Conservation (phyloP, 2,113 vertebrate genomes). For the Syrrhaptes paradoxus region DNA sequence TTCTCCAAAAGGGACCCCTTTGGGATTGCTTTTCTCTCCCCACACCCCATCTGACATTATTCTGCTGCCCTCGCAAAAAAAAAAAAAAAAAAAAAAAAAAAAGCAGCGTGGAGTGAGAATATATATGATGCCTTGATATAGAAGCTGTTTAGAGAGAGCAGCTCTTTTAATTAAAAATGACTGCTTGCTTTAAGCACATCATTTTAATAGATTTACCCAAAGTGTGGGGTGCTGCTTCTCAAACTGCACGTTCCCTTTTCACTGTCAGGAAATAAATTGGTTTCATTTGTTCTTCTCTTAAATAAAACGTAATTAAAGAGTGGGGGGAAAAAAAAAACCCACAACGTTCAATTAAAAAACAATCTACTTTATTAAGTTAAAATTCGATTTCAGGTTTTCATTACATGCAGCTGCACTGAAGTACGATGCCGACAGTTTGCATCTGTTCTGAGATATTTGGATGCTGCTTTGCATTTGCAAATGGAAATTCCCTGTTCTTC, state of each 20-base stretch:
- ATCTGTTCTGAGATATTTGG: neutral
- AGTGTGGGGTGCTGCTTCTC: neutral
- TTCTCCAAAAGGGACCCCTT: neutral
- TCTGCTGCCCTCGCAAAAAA: neutral
- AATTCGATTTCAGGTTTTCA: slow-evolving; percentile 28
- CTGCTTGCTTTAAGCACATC: neutral
- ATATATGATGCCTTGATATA: neutral
- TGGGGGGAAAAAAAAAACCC: neutral
- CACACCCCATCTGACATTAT: rapidly evolving
- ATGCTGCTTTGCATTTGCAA: neutral
- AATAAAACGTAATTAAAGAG: slow-evolving; percentile 62
- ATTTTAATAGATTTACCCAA: neutral
- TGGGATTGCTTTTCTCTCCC: neutral
- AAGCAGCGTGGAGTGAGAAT: neutral
- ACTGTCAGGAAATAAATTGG: slow-evolving; percentile 19
- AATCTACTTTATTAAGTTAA: slow-evolving; percentile 51
- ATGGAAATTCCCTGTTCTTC: neutral
- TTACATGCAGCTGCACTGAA: slow-evolving; percentile 5
- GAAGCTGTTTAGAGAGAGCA: neutral
- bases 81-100: no score
- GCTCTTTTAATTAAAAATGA: neutral
- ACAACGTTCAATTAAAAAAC: slow-evolving; percentile 55
- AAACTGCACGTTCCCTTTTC: neutral
- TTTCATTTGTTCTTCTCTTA: slow-evolving; percentile 37
- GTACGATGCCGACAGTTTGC: neutral